Percentiles rank a stretch among this genome's conserved stretches.
phyloP scores from a whole-genome alignment of 1,140 invertebrate species.

The Chrysoperla carnea region DNA sequence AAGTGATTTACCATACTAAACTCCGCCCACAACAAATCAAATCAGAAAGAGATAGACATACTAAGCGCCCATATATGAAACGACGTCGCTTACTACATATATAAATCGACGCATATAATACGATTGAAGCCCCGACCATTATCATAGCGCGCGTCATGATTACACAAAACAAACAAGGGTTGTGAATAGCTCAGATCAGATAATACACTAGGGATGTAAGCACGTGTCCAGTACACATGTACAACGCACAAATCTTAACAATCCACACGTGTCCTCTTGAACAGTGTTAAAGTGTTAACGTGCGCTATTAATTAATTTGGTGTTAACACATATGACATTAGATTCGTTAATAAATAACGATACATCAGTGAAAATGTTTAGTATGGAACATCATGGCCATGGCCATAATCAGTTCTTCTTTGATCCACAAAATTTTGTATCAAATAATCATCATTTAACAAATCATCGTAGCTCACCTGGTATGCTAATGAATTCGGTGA shows the following conservation, averaged over 20 bases:
- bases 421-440: conserved; percentile 26
- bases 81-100: neutral
- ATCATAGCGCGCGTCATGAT: too few species aligned
- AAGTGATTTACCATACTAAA: neutral
- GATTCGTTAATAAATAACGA: conserved; percentile 4
- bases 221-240: neutral
- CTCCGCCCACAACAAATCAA: too few species aligned
- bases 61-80: too few species aligned
- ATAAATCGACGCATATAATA: neutral
- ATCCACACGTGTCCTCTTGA: neutral
- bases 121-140: neutral
- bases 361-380: conserved; percentile 22
- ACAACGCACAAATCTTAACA: neutral
- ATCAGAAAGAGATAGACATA: too few species aligned
- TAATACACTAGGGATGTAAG: too few species aligned
- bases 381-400: conserved; percentile 31
- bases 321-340: neutral
- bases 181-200: too few species aligned
- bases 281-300: neutral
- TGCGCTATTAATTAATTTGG: too few species aligned
- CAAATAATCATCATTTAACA: neutral
- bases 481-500: conserved; percentile 6
- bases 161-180: too few species aligned
- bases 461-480: neutral
- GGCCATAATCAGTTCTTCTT: conserved; percentile 33